Percentiles rank a stretch among this genome's conserved stretches.
Conservation (phyloP, 2,888 invertebrate genomes). For the Alsophila aescularia region DNA sequence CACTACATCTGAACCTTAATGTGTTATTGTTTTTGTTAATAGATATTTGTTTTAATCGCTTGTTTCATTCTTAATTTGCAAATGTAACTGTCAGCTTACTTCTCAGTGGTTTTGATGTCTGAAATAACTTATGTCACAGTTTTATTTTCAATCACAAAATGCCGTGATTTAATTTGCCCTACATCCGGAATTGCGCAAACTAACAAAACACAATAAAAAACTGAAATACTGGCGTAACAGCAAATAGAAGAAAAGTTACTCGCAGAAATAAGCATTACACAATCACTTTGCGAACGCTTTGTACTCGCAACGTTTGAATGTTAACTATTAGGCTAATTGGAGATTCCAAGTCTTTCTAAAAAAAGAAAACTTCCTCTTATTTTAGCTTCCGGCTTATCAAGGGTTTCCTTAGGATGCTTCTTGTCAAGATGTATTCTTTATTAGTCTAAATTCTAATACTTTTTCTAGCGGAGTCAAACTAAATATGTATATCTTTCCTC, state of each 20-base stretch:
- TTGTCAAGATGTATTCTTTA: too few species aligned
- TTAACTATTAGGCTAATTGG: slow-evolving; percentile 3
- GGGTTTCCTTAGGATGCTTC: too few species aligned
- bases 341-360: too few species aligned
- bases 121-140: slow-evolving; percentile 50
- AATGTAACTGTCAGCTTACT: background rate
- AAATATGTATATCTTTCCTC: too few species aligned
- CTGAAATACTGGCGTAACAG: slow-evolving; percentile 48
- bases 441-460: too few species aligned
- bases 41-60: background rate
- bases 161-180: slow-evolving; percentile 57
- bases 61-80: background rate
- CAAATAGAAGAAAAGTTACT: slow-evolving; percentile 34
- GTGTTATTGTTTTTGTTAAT: background rate
- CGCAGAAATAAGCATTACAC: slow-evolving; percentile 24
- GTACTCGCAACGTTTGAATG: background rate
- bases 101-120: background rate
- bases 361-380: too few species aligned
- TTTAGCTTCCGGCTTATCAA: too few species aligned
- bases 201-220: slow-evolving; percentile 50
- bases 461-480: too few species aligned
- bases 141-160: slow-evolving; percentile 44
- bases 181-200: slow-evolving; percentile 63
- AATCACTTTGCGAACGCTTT: slow-evolving; percentile 11
- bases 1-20: background rate